Evolutionary conservation across 2,113 vertebrate species (phyloP).

Genomic region (human): GRCh38 chr9:17792001-17792500

Average conservation of each 20-base stretch:
- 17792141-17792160: accelerated
- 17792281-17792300: neutral
- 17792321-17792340: neutral
- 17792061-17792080: neutral
- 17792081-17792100: neutral
- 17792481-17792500: neutral
- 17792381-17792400: neutral
- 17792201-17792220: neutral
- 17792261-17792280: neutral
- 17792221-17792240: neutral
- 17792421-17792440: neutral
- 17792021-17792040: neutral
- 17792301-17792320: neutral
- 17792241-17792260: neutral
- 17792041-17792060: neutral
- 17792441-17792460: neutral
- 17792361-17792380: neutral
- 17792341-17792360: neutral
- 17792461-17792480: neutral
- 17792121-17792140: neutral
- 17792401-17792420: neutral
- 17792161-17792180: too few species aligned
- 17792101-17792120: neutral
- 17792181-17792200: neutral
- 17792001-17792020: neutral